Evolutionary conservation across 2,888 invertebrate species (phyloP).

Genomic region (Podotricha telesiphe): DNA sequence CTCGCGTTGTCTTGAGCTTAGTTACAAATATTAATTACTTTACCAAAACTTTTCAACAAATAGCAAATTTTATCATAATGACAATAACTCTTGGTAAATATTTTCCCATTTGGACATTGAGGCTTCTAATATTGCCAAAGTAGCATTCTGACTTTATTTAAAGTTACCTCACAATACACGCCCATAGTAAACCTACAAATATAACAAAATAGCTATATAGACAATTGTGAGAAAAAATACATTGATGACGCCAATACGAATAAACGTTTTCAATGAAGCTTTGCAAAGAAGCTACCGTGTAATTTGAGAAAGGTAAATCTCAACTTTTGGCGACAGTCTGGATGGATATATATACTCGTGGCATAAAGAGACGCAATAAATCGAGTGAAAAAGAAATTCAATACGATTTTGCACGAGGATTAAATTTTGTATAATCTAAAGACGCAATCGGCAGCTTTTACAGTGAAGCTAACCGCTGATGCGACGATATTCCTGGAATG

Average conservation of each 20-base stretch:
- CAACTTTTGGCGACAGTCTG: constrained; percentile 77
- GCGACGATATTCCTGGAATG: constrained; percentile 62
- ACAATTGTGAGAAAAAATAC: constrained; percentile 53
- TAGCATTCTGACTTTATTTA: constrained; percentile 4
- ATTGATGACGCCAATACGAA: constrained; percentile 65
- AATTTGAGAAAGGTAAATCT: constrained; percentile 69
- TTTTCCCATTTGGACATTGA: neutral
- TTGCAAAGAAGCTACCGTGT: constrained; percentile 78
- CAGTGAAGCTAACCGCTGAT: constrained; percentile 66
- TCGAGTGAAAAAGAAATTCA: constrained; percentile 78
- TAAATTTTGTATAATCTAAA: constrained; percentile 80
- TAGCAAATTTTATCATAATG: neutral
- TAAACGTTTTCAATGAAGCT: constrained; percentile 53
- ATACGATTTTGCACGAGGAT: constrained; percentile 76
- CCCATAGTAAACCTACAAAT: constrained; percentile 61
- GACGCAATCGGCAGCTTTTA: constrained; percentile 75
- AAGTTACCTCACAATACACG: constrained; percentile 63
- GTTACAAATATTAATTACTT: too few relatives aligned
- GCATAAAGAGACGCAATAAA: constrained; percentile 72
- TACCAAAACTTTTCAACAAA: too few relatives aligned
- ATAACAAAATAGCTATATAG: constrained; percentile 48
- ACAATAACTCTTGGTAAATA: neutral
- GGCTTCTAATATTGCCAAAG: neutral
- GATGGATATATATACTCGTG: constrained; percentile 43
- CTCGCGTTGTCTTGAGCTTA: too few relatives aligned